These are phyloP conservation scores for Anagrus nilaparvatae DNA, from an alignment of 1,140 invertebrate genomes.

Conservation along the genomic window DNA sequence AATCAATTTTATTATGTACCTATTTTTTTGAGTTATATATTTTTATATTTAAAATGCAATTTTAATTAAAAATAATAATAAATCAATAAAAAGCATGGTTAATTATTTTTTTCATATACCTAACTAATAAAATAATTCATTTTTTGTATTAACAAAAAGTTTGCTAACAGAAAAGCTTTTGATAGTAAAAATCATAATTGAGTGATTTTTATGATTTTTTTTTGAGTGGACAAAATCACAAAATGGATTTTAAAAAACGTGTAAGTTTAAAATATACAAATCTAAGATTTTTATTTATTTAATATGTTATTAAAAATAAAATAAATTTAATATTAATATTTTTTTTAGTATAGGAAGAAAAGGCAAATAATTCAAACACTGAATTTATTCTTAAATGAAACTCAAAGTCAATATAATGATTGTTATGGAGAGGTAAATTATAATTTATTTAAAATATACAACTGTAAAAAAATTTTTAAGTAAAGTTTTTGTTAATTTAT, in stretches of 20 bases:
- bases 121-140: too few relatives aligned
- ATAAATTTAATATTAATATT: neutral
- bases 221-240: slow-evolving; percentile 10
- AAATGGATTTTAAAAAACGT: slow-evolving; percentile 9
- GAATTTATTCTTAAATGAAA: slow-evolving; percentile 28
- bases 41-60: too few relatives aligned
- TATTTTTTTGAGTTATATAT: too few relatives aligned
- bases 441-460: slow-evolving; percentile 2
- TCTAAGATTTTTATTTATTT: slow-evolving; percentile 4
- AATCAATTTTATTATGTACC: too few relatives aligned
- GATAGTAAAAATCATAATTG: too few relatives aligned
- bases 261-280: slow-evolving; percentile 8
- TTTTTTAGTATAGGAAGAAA: slow-evolving; percentile 24
- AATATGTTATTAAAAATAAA: slow-evolving; percentile 1
- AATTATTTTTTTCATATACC: too few relatives aligned
- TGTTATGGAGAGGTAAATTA: slow-evolving; percentile 34
- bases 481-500: slow-evolving; percentile 13
- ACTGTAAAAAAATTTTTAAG: neutral
- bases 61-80: too few relatives aligned
- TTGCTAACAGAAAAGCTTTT: too few relatives aligned
- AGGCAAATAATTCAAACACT: slow-evolving; percentile 28
- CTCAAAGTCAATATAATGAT: slow-evolving; percentile 33
- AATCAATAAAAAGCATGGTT: too few relatives aligned
- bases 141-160: too few relatives aligned
- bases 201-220: too few relatives aligned